Base-by-base conservation (phyloP, 2,113 vertebrate species). In the Psilopsiagon aurifrons region DNA sequence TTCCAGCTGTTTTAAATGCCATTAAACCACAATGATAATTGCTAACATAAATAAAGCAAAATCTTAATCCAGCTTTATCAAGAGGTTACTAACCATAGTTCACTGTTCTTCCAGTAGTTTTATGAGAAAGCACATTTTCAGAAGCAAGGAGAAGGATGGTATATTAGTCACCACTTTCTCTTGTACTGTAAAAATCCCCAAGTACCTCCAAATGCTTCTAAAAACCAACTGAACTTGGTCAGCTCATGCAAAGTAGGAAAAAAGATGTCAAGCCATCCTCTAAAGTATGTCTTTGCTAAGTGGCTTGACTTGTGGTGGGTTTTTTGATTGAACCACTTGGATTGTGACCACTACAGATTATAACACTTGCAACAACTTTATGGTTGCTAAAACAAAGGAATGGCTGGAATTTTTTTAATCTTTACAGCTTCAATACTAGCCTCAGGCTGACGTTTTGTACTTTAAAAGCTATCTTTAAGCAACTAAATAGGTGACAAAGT, bases 11-110 rank as follows among this genome's bases (percentile, higher is more conserved):
- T 97, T 74, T 66, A 77, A 91, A 95, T 95, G 91, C 83, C 94
- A 96, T 74, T 96, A 92, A 96, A 92, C 94, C 95, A 96, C 94
- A 96, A 96, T 94, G 92, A 96, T 96, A 94, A 94, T 93, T 93
- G 92, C 94, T 94, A 96, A 96, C 91, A 96, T 92, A 96, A 96
- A 96, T 86, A 96, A 92, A 94, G 94, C 86, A 82, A 96, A 94
- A 89, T 94, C 91, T 95, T 94, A 96, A 96, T 96, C 92, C 83
- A 70, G 24, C 67, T 91, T 95, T 95, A 96, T 95, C 94, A 91
- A 92, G 94, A 88, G 92, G 74, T 91, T 55, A 64, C 82, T 90
- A 67, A 88, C 44, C 63, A 78, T 94, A 82, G 68, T 96, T 92
- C 77, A 83, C 83, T 41, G 41, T 67, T 94, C 71, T 92, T 86